These are phyloP conservation scores for Spheniscus mendiculus DNA, from an alignment of 2,113 vertebrate species.

Conservation along the genomic window DNA sequence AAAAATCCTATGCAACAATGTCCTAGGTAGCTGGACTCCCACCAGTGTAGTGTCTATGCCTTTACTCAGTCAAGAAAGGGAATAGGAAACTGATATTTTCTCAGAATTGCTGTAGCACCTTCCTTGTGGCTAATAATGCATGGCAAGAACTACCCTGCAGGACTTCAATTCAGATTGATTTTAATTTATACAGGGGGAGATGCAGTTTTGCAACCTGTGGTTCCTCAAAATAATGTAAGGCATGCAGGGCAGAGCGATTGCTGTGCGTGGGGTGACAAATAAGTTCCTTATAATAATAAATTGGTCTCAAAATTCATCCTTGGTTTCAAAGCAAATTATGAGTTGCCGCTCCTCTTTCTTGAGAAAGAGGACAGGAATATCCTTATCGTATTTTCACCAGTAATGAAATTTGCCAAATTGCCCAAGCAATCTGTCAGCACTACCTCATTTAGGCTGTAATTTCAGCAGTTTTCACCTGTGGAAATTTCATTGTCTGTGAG, in stretches of 20 bases:
- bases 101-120: neutral
- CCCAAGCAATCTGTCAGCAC: neutral
- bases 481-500: neutral
- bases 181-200: neutral
- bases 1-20: fast-evolving
- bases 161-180: neutral
- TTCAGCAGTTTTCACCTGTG: neutral
- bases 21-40: neutral
- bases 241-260: neutral
- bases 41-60: neutral
- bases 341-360: neutral
- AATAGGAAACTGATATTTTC: neutral
- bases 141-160: neutral
- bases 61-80: neutral
- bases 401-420: neutral
- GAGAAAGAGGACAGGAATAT: neutral
- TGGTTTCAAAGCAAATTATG: neutral
- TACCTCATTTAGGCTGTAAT: neutral
- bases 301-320: neutral
- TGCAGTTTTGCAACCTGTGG: neutral
- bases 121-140: neutral
- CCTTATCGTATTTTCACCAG: neutral
- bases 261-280: neutral
- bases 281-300: neutral
- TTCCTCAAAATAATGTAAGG: neutral